Percentiles rank a stretch among this genome's conserved stretches.
These are phyloP conservation scores for Chloebia gouldiae DNA, from an alignment of 2,113 vertebrate species.

Conservation along the genomic window DNA sequence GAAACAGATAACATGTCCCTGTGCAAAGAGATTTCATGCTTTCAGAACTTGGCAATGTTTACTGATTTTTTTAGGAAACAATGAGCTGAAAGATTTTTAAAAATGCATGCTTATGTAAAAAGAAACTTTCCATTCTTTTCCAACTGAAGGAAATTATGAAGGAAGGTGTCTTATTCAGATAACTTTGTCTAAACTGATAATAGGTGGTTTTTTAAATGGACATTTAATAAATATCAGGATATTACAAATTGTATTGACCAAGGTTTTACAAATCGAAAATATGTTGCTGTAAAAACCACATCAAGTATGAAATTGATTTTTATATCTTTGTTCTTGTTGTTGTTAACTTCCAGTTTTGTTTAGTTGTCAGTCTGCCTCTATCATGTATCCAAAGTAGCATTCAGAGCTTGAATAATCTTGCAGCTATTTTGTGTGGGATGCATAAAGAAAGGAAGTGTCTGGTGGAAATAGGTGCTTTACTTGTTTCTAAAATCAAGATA, in stretches of 20 bases:
- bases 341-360: neutral
- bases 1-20: neutral
- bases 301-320: neutral
- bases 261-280: neutral
- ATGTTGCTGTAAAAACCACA: neutral
- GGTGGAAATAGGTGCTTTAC: neutral
- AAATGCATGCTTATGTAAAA: constrained; percentile 17
- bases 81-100: constrained; percentile 56
- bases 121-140: constrained; percentile 14
- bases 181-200: neutral
- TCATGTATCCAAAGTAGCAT: neutral
- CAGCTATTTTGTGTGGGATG: neutral
- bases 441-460: neutral
- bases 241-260: neutral
- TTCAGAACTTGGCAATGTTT: neutral
- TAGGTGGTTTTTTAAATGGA: neutral
- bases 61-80: neutral
- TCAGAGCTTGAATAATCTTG: neutral
- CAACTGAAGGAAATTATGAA: neutral
- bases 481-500: neutral
- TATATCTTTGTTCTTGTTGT: neutral
- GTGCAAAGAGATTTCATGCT: neutral
- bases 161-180: neutral
- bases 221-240: neutral
- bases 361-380: neutral